Conservation (phyloP, 2,113 vertebrate species). For the Chionomys nivalis region DNA sequence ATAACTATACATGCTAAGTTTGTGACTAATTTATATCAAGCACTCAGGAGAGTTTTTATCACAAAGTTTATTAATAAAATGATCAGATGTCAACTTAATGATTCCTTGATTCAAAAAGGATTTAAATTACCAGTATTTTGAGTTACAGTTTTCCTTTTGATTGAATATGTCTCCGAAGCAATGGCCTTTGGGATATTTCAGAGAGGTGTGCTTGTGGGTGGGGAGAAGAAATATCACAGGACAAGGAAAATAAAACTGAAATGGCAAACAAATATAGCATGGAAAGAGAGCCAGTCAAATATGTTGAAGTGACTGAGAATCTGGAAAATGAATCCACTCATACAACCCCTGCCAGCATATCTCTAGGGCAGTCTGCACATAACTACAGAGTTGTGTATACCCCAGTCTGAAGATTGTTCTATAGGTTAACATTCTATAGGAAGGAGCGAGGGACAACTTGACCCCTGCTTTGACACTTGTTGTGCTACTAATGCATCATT, state of each 20-base stretch:
- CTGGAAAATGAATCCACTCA: neutral
- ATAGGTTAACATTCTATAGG: neutral
- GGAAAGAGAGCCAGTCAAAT: neutral
- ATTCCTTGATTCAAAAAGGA: slow-evolving; percentile 44
- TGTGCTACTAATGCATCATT: neutral
- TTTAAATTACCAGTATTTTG: neutral
- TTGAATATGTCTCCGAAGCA: neutral
- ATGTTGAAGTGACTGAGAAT: neutral
- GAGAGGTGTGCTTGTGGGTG: neutral
- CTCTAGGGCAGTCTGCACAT: neutral
- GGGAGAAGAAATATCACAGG: neutral
- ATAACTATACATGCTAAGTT: slow-evolving; percentile 24
- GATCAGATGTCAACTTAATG: neutral
- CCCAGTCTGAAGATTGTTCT: neutral
- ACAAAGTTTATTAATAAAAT: slow-evolving; percentile 23
- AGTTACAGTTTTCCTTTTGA: slow-evolving; percentile 11
- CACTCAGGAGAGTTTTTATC: neutral
- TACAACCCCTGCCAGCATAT: neutral
- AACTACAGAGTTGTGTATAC: neutral
- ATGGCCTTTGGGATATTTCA: neutral
- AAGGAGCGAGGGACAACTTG: neutral
- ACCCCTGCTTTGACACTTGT: neutral
- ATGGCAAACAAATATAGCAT: neutral
- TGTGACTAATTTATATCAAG: slow-evolving; percentile 39
- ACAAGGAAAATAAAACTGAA: neutral